Percentiles rank a stretch among this genome's conserved stretches.
These are phyloP conservation scores for Contarinia nasturtii DNA, from an alignment of 1,140 invertebrate species.

Conservation along the genomic window DNA sequence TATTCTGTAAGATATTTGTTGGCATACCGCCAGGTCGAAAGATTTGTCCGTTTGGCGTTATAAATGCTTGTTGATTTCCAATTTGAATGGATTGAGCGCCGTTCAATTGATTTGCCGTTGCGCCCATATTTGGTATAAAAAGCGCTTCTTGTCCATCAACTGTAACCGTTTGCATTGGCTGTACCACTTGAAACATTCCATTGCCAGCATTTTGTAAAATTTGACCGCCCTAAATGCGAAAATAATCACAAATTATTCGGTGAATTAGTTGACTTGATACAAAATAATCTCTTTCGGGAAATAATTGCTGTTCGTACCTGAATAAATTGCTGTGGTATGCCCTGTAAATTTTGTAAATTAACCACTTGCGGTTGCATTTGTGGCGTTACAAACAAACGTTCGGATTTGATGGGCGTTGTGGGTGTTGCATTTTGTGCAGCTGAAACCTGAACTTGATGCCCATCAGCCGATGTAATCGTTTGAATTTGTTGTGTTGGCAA, in stretches of 20 bases:
- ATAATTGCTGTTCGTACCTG: no score
- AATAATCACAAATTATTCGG: no score
- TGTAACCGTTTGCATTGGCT: slow-evolving; percentile 65
- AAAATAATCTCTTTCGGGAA: no score
- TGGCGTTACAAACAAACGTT: not conserved
- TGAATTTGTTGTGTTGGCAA: slow-evolving; percentile 16
- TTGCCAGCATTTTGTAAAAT: slow-evolving; percentile 6
- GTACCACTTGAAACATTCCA: slow-evolving; percentile 23
- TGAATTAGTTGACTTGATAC: no score
- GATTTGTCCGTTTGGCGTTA: slow-evolving; percentile 40
- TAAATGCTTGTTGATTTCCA: slow-evolving; percentile 26
- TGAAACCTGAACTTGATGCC: not conserved
- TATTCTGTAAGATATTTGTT: slow-evolving; percentile 32
- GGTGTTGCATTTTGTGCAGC: not conserved
- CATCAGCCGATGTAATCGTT: not conserved
- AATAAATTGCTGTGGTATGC: slow-evolving; percentile 15
- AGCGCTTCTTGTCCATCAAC: slow-evolving; percentile 84
- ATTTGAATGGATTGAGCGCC: slow-evolving; percentile 18
- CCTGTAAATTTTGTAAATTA: slow-evolving; percentile 15
- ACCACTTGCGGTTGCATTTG: slow-evolving; percentile 3
- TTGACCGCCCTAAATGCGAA: slow-evolving; percentile 4
- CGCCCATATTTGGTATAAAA: slow-evolving; percentile 46
- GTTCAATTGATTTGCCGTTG: slow-evolving; percentile 11
- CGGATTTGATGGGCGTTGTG: not conserved
- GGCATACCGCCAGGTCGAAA: slow-evolving; percentile 28